Evolutionary conservation across 2,888 invertebrate species (phyloP), one percentile per base, ranked within the genome.

Genomic region (Epirrhoe alternata): DNA sequence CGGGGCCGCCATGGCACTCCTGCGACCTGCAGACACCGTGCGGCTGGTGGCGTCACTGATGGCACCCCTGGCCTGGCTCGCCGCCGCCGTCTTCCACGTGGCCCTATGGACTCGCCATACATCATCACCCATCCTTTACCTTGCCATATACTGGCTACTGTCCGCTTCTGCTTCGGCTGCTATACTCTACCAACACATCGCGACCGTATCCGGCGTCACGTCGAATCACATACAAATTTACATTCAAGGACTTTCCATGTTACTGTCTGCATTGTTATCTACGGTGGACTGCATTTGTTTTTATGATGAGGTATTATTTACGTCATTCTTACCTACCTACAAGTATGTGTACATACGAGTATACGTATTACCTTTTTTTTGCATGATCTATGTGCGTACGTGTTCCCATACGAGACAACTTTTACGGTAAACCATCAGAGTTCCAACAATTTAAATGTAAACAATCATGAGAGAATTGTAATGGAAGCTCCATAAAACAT

Each of bases 141-240:
- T 93, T 35, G 86, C 85, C n/a, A 81, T 93, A 66, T 94, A 93
- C 76, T 93, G 92, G 90, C 77, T 89, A 17, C 84, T 92, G 51
- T 76, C 88, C 0, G 79, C 89, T n/a, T 76, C 78, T 8, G 82
- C 86, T 31, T 81, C 90, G 0, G 86, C 86, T 1, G 79, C 86
- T 3, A 78, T 87, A 7, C 70, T 91, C 16, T 87, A 86, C 79
- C 81, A 83, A 68, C 83, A 85, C 55, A 56, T 86, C 33, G 64
- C 70, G 8, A 71, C 73, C 24, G 83, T 75, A 42, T 72, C 78
- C 14, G 64, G 47, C 56, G 57, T 61, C 17, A 70, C 80, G 4
- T 61, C 71, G 0, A 74, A 76, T 47, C 78, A 86, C 59, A 70
- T 91, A 56, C 86, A 89, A 71, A 67, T 87, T 35, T 92, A 88